A percentile compares a stretch with the other conserved stretches of the same genome.
Evolutionary conservation across 2,113 vertebrate species (phyloP).

Genomic region (Verasper variegatus): DNA sequence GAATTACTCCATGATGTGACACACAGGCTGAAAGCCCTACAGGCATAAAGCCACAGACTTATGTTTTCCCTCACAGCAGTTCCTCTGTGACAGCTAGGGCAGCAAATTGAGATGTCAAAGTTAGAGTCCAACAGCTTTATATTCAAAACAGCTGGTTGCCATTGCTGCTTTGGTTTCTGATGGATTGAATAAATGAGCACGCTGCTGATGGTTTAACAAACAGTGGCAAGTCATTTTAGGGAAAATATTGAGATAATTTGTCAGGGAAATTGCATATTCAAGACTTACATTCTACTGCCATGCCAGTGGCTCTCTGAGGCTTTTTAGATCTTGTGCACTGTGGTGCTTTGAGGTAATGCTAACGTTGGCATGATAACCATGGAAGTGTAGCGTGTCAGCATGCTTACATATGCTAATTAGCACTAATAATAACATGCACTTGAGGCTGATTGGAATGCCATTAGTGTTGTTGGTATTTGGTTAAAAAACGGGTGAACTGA

Average conservation of each 20-base stretch:
- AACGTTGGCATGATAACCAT: not conserved
- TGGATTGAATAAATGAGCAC: slow-evolving; percentile 22
- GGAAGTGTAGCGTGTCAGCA: not conserved
- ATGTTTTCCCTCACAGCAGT: slow-evolving; percentile 66
- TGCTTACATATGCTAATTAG: not conserved
- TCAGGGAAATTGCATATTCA: slow-evolving; percentile 30
- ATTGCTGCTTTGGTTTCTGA: slow-evolving; percentile 22
- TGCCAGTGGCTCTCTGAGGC: not conserved
- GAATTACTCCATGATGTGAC: slow-evolving; percentile 77
- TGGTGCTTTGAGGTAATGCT: slow-evolving; percentile 8
- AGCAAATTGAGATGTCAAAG: slow-evolving; percentile 69
- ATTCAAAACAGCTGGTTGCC: slow-evolving; percentile 59
- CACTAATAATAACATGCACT: not conserved
- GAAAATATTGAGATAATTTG: slow-evolving; percentile 30
- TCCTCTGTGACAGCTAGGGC: slow-evolving; percentile 66
- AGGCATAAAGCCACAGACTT: slow-evolving; percentile 62
- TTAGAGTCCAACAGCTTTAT: slow-evolving; percentile 45
- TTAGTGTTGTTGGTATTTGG: not conserved
- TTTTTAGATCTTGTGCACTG: not conserved
- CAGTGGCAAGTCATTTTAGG: slow-evolving; percentile 25
- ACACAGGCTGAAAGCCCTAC: slow-evolving; percentile 60
- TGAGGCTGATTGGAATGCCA: not conserved
- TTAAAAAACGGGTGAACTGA: not conserved
- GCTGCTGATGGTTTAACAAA: slow-evolving; percentile 37
- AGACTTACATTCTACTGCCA: not conserved